Evolutionary conservation across 2,797 vertebrate genomes (phyloP).

Genomic region (Triplophysa bombifrons): DNA sequence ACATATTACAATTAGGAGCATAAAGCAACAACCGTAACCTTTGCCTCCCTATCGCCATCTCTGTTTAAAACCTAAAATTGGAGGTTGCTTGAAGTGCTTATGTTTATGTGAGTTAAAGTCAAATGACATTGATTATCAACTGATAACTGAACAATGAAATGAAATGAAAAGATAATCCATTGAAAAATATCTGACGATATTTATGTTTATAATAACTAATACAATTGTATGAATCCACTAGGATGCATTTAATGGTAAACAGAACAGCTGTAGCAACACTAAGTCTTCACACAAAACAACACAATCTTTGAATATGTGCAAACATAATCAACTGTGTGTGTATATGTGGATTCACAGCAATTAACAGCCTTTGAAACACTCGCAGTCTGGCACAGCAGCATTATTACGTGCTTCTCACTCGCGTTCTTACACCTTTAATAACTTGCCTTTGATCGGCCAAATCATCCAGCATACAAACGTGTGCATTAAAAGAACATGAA

Average conservation of each 20-base stretch:
- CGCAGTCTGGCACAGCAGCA: slow-evolving; percentile 20
- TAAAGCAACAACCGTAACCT: background rate
- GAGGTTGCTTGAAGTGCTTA: too few relatives aligned
- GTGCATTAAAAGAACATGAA: slow-evolving; percentile 57
- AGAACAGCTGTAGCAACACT: slow-evolving; percentile 35
- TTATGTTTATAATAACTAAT: background rate
- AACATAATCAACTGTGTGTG: slow-evolving; percentile 38
- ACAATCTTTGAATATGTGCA: slow-evolving; percentile 33
- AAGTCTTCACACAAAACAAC: slow-evolving; percentile 18
- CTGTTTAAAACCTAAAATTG: background rate
- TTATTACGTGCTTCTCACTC: slow-evolving; percentile 12
- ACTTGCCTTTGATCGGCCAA: slow-evolving; percentile 59
- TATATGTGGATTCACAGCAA: slow-evolving; percentile 43
- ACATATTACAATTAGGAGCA: too few relatives aligned
- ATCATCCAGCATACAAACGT: slow-evolving; percentile 57
- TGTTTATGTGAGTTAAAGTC: too few relatives aligned
- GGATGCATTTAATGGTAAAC: background rate
- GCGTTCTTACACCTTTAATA: slow-evolving; percentile 56
- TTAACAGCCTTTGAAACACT: slow-evolving; percentile 50
- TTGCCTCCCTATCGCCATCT: too few relatives aligned
- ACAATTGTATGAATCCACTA: background rate
- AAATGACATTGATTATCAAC: background rate
- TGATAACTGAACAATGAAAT: background rate
- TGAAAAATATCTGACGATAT: background rate
- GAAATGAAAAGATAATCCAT: background rate